Base-by-base conservation (phyloP, 2,113 vertebrate genomes). In the Aspiorhynchus laticeps region DNA sequence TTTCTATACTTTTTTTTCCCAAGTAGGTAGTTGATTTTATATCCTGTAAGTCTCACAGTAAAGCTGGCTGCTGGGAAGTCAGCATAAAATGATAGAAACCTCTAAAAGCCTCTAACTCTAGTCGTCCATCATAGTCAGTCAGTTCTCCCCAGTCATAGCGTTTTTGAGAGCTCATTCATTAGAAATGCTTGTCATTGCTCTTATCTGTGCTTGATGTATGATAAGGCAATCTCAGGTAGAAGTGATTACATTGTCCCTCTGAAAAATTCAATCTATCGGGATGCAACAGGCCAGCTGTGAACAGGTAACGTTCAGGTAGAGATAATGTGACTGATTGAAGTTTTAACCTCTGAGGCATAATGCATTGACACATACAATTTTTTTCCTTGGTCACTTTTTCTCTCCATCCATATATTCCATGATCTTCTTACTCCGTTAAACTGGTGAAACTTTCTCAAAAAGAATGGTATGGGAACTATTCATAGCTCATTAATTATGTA, bases 401-500 rank as follows among this genome's bases (percentile, higher is more conserved):
- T 43, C 5, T 76, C 3, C 3, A 46, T 46, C 41, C 6, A 76
- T 76, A 26, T n/a, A 26, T 76, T 46, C 14, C 74, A 76, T 28
- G 19, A 74, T 41, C 10, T 19, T 71, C 74, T 46, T 28, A 46
- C 12, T 75, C 38, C 15, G 24, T 46, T 75, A 26, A 76, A 46
- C 24, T 38, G 19, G 19, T 71, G 17, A 24, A 43, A 43, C 75
- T 53, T 88, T 36, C 63, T 74, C 10, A 17, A 33, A 71, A 85
- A 75, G 33, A 69, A 43, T 59, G 51, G 48, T 69, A 53, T 77
- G 28, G 65, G 61, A 83, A 80, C 46, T 67, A 59, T 79, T 77
- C 71, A 85, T 63, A 82, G 46, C 69, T 74, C 78, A 85, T 81
- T 82, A 65, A 33, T 85, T 31, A 87, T 82, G 86, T 31, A 85